Base-by-base conservation (phyloP, 2,113 vertebrate genomes). In the Corvus cornix region DNA sequence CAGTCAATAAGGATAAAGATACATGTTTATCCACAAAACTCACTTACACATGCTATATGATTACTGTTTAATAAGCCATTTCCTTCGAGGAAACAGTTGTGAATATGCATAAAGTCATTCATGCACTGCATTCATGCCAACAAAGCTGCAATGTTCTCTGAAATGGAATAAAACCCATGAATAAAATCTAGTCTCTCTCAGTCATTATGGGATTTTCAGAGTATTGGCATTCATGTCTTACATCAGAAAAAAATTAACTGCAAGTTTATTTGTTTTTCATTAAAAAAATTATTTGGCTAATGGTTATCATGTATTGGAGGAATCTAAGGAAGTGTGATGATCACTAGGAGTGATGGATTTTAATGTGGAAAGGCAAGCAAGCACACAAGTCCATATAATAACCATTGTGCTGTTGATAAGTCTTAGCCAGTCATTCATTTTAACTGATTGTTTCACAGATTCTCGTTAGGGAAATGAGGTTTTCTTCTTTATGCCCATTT, bases 61-160 rank as follows among this genome's bases (percentile, higher is more conserved):
- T 93, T 93, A 77, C 84, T 84, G 72, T 88, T 96, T 91, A 95
- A 91, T 90, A 95, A 88, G 59, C 37, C 46, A 90, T 66, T 91
- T 94, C 67, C 67, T 80, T 95, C 35, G 82, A 90, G 80, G 72
- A 83, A 95, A 74, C 39, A 83, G 46, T 94, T 91, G 78, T 77
- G 78, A 94, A 93, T 96, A 94, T 55, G 28, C 51, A 93, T 94
- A 88, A 82, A 95, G 75, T 91, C 63, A 83, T 51, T 95, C 53
- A 85, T 74, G 72, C 59, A 87, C 35, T 83, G 48, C 52, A 86
- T 70, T 43, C 63, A 35, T 44, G 33, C 30, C 91, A 91, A 87
- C 51, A 87, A 91, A 93, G 62, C 74, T 88, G 59, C 39, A 90
- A 52, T 3, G 1, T 77, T 48, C 56, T 94, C 39, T 74, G 58